Evolutionary conservation across 2,888 invertebrate genomes (phyloP), one percentile per base, ranked within the genome.

Genomic region (Cordilura impudica): DNA sequence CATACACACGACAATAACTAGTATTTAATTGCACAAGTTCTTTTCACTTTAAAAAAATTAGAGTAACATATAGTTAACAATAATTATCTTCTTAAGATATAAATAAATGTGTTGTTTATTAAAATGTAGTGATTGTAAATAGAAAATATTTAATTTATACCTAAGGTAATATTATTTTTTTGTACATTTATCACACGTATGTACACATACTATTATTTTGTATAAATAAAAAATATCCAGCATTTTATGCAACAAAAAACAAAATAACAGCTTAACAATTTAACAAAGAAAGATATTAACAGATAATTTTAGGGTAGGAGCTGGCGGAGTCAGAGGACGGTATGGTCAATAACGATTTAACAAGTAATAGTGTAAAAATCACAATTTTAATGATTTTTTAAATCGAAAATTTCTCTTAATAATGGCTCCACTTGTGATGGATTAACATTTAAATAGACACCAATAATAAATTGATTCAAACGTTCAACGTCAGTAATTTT

Each of bases 391-490:
- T 90, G 90, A 86, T 91, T 94, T 87, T 97, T 97, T 79, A 98
- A 91, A 91, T 98, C 98, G 85, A 98, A 97, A 87, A 98, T 97
- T 92, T 98, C 98, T 88, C 98, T 95, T 53, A 98, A 91, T 39
- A 98, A 91, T 0, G 98, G 98, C 85, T 98, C 98, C 51, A 98
- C 95, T 87, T 95, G 94, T 76, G 94, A 92, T 29, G 98, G 97
- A 91, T 98, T 97, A 0, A 97, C 96, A 90, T 98, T 96, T 23
- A 98, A 91, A 89, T 97, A 96, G 4, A 98, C 96, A 43, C 95
- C 94, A 7, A 98, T 95, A n/a, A 98, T 94, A 84, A 96, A 96
- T 84, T 97, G 97, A 77, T 97, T 96, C 65, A 98, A 91, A 85
- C 94, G 94, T 83, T 96, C 94, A 19, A 98, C 93, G 87, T 98